Percentiles rank a stretch among this genome's conserved stretches.
These are phyloP conservation scores for Jaculus jaculus DNA, from an alignment of 2,113 vertebrate genomes.

Conservation along the genomic window DNA sequence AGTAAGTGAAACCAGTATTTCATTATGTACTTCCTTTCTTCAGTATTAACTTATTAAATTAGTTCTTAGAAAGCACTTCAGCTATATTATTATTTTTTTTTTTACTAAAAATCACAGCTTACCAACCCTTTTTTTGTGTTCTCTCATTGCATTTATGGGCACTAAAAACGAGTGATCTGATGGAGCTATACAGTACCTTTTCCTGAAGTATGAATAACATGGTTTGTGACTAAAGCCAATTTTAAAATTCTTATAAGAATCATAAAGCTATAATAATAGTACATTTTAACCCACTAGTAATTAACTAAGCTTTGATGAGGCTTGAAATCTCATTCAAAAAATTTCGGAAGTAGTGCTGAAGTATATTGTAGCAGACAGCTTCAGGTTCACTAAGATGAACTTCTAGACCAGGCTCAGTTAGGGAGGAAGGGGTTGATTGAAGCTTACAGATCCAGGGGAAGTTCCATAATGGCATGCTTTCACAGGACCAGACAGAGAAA, in stretches of 20 bases:
- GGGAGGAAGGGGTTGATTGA: too few relatives aligned
- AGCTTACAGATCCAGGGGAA: too few relatives aligned
- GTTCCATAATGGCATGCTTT: too few relatives aligned
- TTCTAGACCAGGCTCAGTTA: too few relatives aligned
- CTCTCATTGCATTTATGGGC: neutral
- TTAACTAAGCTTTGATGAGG: neutral
- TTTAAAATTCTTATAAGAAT: constrained; percentile 52
- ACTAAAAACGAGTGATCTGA: constrained; percentile 18
- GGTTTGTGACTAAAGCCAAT: constrained; percentile 16
- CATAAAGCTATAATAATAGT: constrained; percentile 11
- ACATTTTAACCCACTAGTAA: neutral
- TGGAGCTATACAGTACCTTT: neutral
- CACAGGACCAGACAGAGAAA: too few relatives aligned
- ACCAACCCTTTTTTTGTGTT: neutral
- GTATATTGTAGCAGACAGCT: too few relatives aligned
- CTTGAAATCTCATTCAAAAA: neutral
- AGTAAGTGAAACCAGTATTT: constrained; percentile 35
- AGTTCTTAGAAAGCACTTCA: neutral
- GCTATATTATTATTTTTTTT: neutral
- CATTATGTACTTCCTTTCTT: neutral
- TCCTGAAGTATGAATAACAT: neutral
- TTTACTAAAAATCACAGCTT: neutral
- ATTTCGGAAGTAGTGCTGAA: neutral
- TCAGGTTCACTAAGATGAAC: too few relatives aligned
- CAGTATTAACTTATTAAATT: neutral